Percentiles rank a stretch among this genome's conserved stretches.
phyloP scores from a whole-genome alignment of 2,888 invertebrate genomes.

The Drosophila ezoana region DNA sequence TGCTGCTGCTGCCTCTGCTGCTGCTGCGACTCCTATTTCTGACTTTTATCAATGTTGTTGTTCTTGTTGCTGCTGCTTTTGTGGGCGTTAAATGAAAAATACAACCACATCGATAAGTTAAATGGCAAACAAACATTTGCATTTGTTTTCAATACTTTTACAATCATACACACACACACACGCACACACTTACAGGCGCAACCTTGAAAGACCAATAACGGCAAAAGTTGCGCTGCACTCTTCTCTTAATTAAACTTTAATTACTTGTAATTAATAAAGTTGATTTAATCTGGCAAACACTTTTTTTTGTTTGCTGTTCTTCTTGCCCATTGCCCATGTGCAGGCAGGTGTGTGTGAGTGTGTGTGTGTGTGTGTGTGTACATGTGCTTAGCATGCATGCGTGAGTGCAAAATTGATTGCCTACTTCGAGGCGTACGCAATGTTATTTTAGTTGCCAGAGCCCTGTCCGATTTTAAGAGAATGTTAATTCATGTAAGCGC shows the following conservation, averaged over 20 bases:
- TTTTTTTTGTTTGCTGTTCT: constrained; percentile 6
- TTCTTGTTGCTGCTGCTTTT: constrained; percentile 26
- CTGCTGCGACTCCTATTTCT: constrained; percentile 17
- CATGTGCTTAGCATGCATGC: background rate
- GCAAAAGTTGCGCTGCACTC: constrained; percentile 27
- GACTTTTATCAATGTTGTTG: constrained; percentile 22
- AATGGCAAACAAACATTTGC: constrained; percentile 69
- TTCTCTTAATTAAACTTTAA: constrained; percentile 74
- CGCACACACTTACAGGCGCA: constrained; percentile 42
- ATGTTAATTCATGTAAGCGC: too few species aligned
- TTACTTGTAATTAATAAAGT: constrained; percentile 74
- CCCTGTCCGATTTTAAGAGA: too few species aligned
- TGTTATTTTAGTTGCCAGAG: too few species aligned
- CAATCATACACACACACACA: background rate
- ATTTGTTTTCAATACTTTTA: constrained; percentile 46
- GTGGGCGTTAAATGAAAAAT: constrained; percentile 39
- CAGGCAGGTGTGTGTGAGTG: background rate
- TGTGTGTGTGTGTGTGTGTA: background rate
- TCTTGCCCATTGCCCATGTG: background rate
- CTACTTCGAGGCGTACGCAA: too few species aligned
- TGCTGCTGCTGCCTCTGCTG: constrained; percentile 23
- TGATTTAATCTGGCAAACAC: constrained; percentile 59
- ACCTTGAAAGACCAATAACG: constrained; percentile 64
- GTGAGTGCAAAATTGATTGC: too few species aligned
- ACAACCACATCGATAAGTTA: constrained; percentile 54